Conservation (phyloP, 2,113 vertebrate species). For the Rhea pennata region DNA sequence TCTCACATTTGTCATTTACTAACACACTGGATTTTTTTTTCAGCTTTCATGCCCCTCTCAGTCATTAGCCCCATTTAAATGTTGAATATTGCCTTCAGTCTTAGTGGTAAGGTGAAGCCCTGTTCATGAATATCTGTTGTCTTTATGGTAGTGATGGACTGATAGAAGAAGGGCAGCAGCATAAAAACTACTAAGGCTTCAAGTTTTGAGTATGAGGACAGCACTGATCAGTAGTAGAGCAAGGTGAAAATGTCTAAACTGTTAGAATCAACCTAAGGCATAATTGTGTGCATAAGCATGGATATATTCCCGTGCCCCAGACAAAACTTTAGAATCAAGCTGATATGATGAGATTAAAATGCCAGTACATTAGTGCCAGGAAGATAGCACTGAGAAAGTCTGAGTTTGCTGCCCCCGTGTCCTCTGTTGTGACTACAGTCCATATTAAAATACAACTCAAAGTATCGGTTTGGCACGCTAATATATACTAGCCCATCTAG, state of each 20-base stretch:
- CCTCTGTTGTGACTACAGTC: background rate
- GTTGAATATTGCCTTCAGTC: background rate
- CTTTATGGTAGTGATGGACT: background rate
- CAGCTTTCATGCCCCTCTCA: background rate
- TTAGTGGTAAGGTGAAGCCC: background rate
- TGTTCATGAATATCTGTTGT: background rate
- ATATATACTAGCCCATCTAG: background rate
- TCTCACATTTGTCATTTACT: constrained; percentile 58
- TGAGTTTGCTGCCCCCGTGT: background rate
- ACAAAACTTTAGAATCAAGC: background rate
- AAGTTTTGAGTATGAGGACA: background rate
- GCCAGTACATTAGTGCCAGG: background rate
- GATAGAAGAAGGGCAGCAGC: background rate
- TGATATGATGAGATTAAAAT: background rate
- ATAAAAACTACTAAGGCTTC: rapidly evolving
- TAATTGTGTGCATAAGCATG: background rate
- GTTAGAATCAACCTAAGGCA: background rate
- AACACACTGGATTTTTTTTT: background rate
- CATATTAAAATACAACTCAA: background rate
- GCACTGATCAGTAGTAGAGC: background rate
- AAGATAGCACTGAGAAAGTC: background rate
- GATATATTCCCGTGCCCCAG: background rate
- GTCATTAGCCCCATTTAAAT: background rate
- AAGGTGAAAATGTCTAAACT: background rate
- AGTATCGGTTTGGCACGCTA: background rate